phyloP scores from a whole-genome alignment of 2,113 vertebrate species.

The Passer montanus region DNA sequence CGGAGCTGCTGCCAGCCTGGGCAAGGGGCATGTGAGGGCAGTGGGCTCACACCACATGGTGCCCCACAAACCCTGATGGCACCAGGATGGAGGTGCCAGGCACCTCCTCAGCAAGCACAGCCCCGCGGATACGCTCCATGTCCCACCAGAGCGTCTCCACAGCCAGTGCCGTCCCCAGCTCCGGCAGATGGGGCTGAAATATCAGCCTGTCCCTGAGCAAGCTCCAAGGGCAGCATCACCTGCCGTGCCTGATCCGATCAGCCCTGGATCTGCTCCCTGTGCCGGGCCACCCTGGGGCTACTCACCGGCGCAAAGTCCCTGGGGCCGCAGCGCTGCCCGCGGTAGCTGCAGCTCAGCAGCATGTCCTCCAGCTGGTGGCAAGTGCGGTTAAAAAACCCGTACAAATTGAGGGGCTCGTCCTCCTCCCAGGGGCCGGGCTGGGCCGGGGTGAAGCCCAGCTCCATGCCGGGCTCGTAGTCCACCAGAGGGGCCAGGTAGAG shows the following conservation, averaged over 20 bases:
- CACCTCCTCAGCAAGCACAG: neutral
- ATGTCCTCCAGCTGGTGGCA: constrained; percentile 92
- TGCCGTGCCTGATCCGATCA: rapidly evolving
- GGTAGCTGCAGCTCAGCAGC: constrained; percentile 89
- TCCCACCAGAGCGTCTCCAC: neutral
- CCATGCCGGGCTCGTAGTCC: constrained; percentile 85
- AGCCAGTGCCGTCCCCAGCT: rapidly evolving
- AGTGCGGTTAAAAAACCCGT: constrained; percentile 88
- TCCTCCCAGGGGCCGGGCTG: constrained; percentile 45
- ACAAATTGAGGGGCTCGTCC: constrained; percentile 80
- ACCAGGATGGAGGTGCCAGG: neutral
- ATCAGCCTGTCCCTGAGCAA: neutral
- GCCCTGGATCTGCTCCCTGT: neutral
- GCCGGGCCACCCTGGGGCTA: neutral
- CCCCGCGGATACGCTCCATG: rapidly evolving
- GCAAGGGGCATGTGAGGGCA: rapidly evolving
- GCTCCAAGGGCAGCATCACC: neutral
- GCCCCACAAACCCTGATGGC: neutral
- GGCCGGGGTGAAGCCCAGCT: constrained; percentile 83
- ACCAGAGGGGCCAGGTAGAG: constrained; percentile 89
- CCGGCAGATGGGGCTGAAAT: neutral
- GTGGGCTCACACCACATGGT: rapidly evolving
- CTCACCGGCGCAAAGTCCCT: constrained; percentile 90
- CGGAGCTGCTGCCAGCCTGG: neutral
- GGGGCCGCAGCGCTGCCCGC: constrained; percentile 82